Evolutionary conservation across 2,797 vertebrate species (phyloP).

Genomic region (Lacerta viridis): DNA sequence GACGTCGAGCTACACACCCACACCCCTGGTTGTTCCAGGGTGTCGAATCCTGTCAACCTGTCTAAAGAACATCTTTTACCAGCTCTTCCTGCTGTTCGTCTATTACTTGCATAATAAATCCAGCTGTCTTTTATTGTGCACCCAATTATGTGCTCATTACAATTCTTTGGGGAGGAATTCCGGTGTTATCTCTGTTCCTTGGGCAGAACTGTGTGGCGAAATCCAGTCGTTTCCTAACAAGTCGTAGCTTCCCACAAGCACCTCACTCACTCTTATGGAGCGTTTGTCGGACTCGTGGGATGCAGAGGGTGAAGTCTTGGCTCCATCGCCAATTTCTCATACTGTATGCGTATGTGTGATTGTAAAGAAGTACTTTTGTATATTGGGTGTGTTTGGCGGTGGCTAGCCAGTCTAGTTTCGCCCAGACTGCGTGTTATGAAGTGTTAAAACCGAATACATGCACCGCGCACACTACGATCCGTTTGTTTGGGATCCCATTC

Average conservation of each 20-base stretch:
- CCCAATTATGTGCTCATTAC: background rate
- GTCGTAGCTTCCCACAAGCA: too few relatives aligned
- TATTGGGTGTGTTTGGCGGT: background rate
- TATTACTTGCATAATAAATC: background rate
- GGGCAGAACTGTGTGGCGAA: background rate
- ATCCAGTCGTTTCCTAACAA: background rate
- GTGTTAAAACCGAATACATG: background rate
- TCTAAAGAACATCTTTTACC: background rate
- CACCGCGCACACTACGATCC: background rate
- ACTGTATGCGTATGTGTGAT: too few relatives aligned
- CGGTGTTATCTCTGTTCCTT: background rate
- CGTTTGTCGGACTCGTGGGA: background rate
- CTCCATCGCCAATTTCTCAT: background rate
- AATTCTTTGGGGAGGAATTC: background rate
- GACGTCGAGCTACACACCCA: too few relatives aligned
- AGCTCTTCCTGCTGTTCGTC: background rate
- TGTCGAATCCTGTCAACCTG: background rate
- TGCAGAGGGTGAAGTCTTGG: background rate
- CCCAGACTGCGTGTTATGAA: background rate
- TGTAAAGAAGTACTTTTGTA: background rate
- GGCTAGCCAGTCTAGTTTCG: background rate
- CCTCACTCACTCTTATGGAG: too few relatives aligned
- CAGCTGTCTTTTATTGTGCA: too few relatives aligned
- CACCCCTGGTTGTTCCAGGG: background rate
- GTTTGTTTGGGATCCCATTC: background rate